These are phyloP conservation scores for Eupsilia transversa DNA, from an alignment of 2,888 invertebrate species.

Conservation along the genomic window DNA sequence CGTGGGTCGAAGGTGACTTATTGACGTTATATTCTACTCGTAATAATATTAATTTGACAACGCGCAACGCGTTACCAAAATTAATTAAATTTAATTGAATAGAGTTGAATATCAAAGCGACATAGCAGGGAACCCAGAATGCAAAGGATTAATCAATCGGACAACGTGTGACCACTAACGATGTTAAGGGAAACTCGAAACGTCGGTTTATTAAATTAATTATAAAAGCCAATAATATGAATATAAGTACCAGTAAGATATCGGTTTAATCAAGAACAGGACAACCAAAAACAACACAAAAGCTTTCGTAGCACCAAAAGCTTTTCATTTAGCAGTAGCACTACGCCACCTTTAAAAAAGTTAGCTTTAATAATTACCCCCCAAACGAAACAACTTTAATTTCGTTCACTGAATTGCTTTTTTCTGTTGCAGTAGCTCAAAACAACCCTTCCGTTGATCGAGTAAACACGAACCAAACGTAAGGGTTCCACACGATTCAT, in stretches of 20 bases:
- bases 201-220: conserved; percentile 25
- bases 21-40: conserved; percentile 73
- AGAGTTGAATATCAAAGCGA: conserved; percentile 36
- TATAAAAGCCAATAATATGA: conserved; percentile 17
- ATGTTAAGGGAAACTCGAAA: conserved; percentile 28
- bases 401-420: conserved; percentile 53
- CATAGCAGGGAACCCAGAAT: conserved; percentile 39
- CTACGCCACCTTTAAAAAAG: conserved; percentile 35
- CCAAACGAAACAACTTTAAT: conserved; percentile 53
- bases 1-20: conserved; percentile 83
- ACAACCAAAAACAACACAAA: background rate
- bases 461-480: conserved; percentile 58
- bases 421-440: conserved; percentile 55
- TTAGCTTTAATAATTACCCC: conserved; percentile 55
- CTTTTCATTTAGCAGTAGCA: conserved; percentile 1
- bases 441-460: conserved; percentile 52
- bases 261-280: conserved; percentile 1
- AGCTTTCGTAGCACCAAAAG: background rate
- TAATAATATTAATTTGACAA: conserved; percentile 76
- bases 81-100: conserved; percentile 62
- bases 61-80: conserved; percentile 55
- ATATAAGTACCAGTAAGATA: background rate
- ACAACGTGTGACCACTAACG: conserved; percentile 48
- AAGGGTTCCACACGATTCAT: conserved; percentile 48
- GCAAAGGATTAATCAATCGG: conserved; percentile 58